These are phyloP conservation scores for Steinernema hermaphroditum DNA, from an alignment of 2,888 invertebrate species.

Conservation along the genomic window DNA sequence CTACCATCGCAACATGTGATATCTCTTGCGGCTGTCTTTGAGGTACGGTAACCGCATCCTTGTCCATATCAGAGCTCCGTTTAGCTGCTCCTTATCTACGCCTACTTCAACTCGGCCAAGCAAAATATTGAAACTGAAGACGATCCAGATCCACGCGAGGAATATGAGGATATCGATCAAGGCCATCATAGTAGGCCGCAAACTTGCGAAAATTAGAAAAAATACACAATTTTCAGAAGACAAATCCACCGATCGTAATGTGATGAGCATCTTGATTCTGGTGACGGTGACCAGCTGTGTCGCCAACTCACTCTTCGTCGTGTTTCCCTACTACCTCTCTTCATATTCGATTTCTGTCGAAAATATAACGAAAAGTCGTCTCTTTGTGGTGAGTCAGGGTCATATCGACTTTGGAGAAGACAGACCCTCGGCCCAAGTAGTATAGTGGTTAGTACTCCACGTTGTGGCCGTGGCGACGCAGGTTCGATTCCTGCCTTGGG, in stretches of 20 bases:
- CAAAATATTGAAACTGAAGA: not conserved
- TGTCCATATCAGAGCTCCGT: too few species aligned
- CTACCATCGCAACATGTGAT: not conserved
- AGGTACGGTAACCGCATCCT: not conserved
- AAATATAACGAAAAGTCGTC: not conserved
- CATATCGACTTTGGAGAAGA: not conserved
- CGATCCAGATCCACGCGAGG: not conserved
- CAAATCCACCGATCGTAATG: not conserved
- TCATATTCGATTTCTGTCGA: not conserved
- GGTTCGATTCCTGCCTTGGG: conserved; percentile 64
- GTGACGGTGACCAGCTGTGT: conserved; percentile 22
- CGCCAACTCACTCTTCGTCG: conserved; percentile 5
- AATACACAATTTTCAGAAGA: not conserved
- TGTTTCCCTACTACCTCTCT: conserved; percentile 8
- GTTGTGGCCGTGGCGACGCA: conserved; percentile 65
- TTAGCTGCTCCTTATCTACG: conserved; percentile 5
- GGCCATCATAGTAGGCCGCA: not conserved
- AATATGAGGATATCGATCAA: conserved; percentile 14
- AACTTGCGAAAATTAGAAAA: not conserved
- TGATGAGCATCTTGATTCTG: conserved; percentile 15
- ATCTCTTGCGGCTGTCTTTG: not conserved
- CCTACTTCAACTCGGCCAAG: not conserved
- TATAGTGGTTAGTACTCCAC: conserved; percentile 66
- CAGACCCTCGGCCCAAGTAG: conserved; percentile 50
- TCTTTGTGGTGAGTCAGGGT: conserved; percentile 4